phyloP scores from a whole-genome alignment of 1,140 invertebrate genomes.

The Pseudachorutes palmiensis region DNA sequence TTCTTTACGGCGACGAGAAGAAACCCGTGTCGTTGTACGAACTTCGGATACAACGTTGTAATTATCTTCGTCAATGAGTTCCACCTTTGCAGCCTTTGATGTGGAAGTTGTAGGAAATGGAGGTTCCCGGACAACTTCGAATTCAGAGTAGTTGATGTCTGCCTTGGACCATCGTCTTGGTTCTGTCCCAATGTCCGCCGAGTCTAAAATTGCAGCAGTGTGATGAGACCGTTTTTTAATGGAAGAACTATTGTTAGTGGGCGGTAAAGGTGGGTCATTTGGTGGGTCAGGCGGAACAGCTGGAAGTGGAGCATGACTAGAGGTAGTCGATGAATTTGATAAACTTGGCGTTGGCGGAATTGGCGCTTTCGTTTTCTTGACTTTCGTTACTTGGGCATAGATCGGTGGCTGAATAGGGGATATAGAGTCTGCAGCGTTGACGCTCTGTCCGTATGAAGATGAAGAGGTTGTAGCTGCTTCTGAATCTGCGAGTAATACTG shows the following conservation, averaged over 20 bases:
- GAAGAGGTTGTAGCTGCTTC: neutral
- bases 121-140: slow-evolving; percentile 34
- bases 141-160: slow-evolving; percentile 37
- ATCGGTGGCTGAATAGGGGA: slow-evolving; percentile 20
- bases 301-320: slow-evolving; percentile 1
- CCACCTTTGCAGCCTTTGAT: neutral
- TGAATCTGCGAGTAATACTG: slow-evolving; percentile 14
- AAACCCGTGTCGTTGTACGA: neutral
- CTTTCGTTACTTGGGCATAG: slow-evolving; percentile 36
- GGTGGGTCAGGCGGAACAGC: neutral
- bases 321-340: neutral
- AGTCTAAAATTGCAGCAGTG: neutral
- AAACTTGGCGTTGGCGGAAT: slow-evolving; percentile 22
- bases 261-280: neutral
- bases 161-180: slow-evolving; percentile 36
- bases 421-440: neutral
- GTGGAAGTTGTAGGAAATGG: slow-evolving; percentile 11
- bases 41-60: slow-evolving; percentile 35
- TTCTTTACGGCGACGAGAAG: neutral
- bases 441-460: neutral
- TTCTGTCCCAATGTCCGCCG: slow-evolving; percentile 16
- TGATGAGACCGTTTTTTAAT: slow-evolving; percentile 19
- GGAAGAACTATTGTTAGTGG: slow-evolving; percentile 20
- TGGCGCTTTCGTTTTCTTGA: slow-evolving; percentile 33
- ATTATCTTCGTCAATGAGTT: slow-evolving; percentile 35